phyloP scores from a whole-genome alignment of 2,888 invertebrate species.

The Amphipoea lucens region DNA sequence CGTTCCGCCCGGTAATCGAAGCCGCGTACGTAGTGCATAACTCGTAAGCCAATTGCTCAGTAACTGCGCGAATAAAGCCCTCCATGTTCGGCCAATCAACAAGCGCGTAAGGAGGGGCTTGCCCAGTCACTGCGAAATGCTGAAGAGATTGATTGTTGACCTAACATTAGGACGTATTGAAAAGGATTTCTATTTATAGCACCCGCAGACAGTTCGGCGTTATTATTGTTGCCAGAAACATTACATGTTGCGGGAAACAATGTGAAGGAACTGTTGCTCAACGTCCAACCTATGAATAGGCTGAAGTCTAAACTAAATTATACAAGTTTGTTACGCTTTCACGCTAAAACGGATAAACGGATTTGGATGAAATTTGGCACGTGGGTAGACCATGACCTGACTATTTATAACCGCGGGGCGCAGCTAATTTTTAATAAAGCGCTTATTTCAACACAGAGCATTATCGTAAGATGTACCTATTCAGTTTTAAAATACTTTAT shows the following conservation, averaged over 20 bases:
- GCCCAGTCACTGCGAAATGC: slow-evolving; percentile 6
- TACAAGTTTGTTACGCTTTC: too few species aligned
- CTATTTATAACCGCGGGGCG: too few species aligned
- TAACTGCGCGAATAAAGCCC: slow-evolving; percentile 48
- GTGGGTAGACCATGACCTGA: too few species aligned
- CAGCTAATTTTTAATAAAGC: background rate
- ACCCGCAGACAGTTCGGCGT: background rate
- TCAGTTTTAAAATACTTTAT: background rate
- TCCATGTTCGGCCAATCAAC: slow-evolving; percentile 39
- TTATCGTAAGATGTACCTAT: background rate
- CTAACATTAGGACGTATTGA: slow-evolving; percentile 29
- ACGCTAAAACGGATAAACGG: too few species aligned
- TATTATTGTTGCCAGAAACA: background rate
- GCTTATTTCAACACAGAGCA: background rate
- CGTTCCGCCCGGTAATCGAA: slow-evolving; percentile 33
- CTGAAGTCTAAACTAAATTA: too few species aligned
- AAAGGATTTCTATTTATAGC: slow-evolving; percentile 38
- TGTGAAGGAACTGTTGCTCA: background rate
- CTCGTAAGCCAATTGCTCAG: slow-evolving; percentile 25
- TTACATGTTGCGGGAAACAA: background rate
- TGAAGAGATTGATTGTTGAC: slow-evolving; percentile 51
- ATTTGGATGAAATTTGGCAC: too few species aligned
- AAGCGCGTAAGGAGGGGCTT: slow-evolving; percentile 19
- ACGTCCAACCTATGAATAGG: background rate
- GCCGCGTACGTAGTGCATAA: slow-evolving; percentile 8